A percentile compares a stretch with the other conserved stretches of the same genome.
Conservation (phyloP, 2,797 vertebrate species). For the Lacerta agilis region DNA sequence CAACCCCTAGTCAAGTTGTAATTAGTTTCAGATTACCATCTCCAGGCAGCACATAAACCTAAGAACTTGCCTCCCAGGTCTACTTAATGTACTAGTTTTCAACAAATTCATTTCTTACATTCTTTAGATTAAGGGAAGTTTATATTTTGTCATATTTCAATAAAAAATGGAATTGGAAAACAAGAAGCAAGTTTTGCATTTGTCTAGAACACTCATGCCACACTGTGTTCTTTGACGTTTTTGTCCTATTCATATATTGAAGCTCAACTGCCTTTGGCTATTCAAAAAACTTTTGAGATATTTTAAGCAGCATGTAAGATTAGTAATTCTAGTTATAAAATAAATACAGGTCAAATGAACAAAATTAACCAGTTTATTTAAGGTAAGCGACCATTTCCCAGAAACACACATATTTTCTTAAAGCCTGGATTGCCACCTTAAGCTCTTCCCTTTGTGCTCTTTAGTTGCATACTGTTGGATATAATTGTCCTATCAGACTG, state of each 20-base stretch:
- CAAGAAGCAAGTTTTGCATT: background rate
- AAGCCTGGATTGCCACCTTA: no score
- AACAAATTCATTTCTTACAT: background rate
- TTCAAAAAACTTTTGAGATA: background rate
- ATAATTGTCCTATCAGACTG: no score
- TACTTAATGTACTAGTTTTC: background rate
- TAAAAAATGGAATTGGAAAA: background rate
- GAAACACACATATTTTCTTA: no score
- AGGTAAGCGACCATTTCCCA: background rate
- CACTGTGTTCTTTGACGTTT: background rate
- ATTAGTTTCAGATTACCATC: background rate
- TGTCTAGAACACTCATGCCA: background rate
- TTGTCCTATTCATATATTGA: background rate
- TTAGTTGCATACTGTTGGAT: no score
- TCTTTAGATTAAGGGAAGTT: no score
- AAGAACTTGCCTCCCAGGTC: background rate
- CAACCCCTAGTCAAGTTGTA: no score
- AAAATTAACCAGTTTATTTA: background rate
- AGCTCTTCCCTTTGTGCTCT: no score
- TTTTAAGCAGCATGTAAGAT: background rate
- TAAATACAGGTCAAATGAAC: no score
- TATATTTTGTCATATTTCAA: no score
- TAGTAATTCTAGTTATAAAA: no score
- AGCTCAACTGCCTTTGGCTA: background rate
- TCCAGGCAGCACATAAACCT: background rate